Percentiles rank a stretch among this genome's conserved stretches.
Evolutionary conservation across 2,888 invertebrate species (phyloP).

Genomic region (Eristalis arbustorum): DNA sequence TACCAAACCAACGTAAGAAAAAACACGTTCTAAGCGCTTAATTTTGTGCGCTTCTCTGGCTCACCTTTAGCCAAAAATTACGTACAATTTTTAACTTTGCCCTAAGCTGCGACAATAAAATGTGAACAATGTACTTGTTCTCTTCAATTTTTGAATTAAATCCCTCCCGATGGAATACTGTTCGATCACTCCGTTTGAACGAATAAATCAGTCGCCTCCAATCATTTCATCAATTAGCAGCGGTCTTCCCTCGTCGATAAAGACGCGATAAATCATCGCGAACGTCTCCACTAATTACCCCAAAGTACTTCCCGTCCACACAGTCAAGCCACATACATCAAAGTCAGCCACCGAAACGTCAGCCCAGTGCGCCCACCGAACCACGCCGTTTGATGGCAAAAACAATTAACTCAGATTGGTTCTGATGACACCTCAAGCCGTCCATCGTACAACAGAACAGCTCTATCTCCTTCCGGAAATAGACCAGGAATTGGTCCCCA

Average conservation of each 20-base stretch:
- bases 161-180: background rate
- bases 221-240: slow-evolving; percentile 33
- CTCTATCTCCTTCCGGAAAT: background rate
- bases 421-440: slow-evolving; percentile 23
- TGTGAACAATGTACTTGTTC: no score
- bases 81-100: no score
- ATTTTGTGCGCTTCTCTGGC: no score
- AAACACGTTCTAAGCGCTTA: no score
- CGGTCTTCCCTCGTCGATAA: background rate
- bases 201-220: slow-evolving; percentile 26
- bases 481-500: background rate
- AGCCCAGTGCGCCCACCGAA: background rate
- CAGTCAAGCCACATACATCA: slow-evolving; percentile 11
- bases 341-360: slow-evolving; percentile 15
- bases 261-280: slow-evolving; percentile 17
- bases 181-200: background rate
- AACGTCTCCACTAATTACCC: slow-evolving; percentile 34
- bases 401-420: slow-evolving; percentile 46
- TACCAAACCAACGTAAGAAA: no score
- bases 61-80: no score
- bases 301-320: slow-evolving; percentile 4
- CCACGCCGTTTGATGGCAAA: slow-evolving; percentile 31
- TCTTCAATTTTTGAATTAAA: no score
- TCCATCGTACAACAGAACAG: background rate
- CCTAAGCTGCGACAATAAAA: no score